Percentiles rank a stretch among this genome's conserved stretches.
These are phyloP conservation scores for Oncorhynchus gorbuscha DNA, from an alignment of 2,113 vertebrate species.

Conservation along the genomic window DNA sequence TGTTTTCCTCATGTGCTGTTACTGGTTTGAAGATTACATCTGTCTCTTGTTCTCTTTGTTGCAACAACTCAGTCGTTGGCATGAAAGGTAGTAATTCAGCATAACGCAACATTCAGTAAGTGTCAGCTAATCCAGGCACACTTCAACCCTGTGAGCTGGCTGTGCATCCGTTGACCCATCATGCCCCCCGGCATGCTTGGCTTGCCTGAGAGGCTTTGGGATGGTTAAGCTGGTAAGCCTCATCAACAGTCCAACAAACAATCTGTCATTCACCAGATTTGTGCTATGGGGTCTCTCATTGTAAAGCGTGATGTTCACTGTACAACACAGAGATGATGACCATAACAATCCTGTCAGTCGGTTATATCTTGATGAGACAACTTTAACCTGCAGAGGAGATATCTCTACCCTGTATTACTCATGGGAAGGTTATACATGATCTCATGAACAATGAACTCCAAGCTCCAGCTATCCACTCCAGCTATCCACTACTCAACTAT, in stretches of 20 bases:
- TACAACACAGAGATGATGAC: slow-evolving; percentile 29
- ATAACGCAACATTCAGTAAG: not conserved
- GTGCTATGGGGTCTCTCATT: slow-evolving; percentile 13
- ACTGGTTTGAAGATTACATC: slow-evolving; percentile 4
- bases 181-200: not conserved
- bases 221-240: slow-evolving; percentile 44
- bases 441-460: not conserved
- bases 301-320: slow-evolving; percentile 15
- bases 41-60: slow-evolving; percentile 7
- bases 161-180: slow-evolving; percentile 14
- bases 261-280: slow-evolving; percentile 37
- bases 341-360: not conserved
- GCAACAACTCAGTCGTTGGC: slow-evolving; percentile 8
- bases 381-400: not conserved
- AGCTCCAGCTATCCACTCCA: not conserved
- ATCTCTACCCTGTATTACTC: not conserved
- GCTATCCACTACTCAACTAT: not conserved
- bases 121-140: slow-evolving; percentile 4
- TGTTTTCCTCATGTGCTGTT: not conserved
- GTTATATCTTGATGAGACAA: slow-evolving; percentile 28
- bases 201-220: slow-evolving; percentile 36
- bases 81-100: not conserved
- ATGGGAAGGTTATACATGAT: slow-evolving; percentile 13
- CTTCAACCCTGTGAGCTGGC: slow-evolving; percentile 2
- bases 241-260: slow-evolving; percentile 32